These are phyloP conservation scores for Rhingia rostrata DNA, from an alignment of 2,888 invertebrate genomes.

Conservation along the genomic window DNA sequence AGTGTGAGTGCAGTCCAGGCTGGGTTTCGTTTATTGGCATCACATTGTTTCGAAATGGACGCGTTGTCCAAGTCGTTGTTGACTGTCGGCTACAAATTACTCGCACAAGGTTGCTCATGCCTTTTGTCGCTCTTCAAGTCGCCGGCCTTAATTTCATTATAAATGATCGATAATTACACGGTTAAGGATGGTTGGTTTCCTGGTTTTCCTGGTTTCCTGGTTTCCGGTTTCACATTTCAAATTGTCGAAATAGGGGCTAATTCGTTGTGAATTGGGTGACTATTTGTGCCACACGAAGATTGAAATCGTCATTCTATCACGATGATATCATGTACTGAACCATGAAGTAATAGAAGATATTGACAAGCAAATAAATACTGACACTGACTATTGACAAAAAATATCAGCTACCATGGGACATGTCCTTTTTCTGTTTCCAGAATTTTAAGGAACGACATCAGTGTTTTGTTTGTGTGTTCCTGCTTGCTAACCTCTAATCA, in stretches of 20 bases:
- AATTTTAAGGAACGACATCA: too few species aligned
- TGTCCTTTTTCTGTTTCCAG: too few species aligned
- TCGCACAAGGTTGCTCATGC: conserved; percentile 11
- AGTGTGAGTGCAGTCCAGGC: conserved; percentile 23
- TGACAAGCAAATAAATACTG: too few species aligned
- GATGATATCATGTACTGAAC: too few species aligned
- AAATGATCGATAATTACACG: conserved; percentile 53
- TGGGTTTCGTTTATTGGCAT: conserved; percentile 41
- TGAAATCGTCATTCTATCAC: not conserved
- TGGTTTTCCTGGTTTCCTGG: too few species aligned
- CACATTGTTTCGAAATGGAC: conserved; percentile 47
- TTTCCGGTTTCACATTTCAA: not conserved
- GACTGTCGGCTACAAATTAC: conserved; percentile 39
- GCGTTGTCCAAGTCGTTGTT: conserved; percentile 2
- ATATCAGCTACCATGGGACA: too few species aligned
- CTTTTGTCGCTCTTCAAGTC: conserved; percentile 17
- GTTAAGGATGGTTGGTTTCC: conserved; percentile 6
- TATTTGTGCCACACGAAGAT: not conserved
- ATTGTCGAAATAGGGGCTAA: conserved; percentile 16
- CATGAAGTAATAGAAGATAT: too few species aligned
- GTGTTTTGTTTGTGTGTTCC: too few species aligned
- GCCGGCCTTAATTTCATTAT: conserved; percentile 42
- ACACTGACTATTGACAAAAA: too few species aligned
- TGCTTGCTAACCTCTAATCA: too few species aligned
- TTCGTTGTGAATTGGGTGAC: conserved; percentile 4